Percentiles rank a stretch among this genome's conserved stretches.
These are phyloP conservation scores for Microplitis demolitor DNA, from an alignment of 1,140 invertebrate species.

Conservation along the genomic window DNA sequence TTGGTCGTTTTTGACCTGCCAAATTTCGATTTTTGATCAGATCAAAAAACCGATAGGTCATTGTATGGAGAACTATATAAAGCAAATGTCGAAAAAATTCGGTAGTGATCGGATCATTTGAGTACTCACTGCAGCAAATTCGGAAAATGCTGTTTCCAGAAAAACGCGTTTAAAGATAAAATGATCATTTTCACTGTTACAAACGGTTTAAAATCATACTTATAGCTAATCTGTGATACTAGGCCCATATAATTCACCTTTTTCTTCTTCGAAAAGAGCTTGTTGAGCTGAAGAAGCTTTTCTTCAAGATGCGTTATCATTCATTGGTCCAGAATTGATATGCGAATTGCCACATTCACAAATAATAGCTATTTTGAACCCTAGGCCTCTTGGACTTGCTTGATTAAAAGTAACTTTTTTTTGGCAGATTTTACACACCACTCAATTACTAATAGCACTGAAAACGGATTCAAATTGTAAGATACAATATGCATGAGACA, in stretches of 20 bases:
- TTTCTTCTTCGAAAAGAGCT: neutral
- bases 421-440: neutral
- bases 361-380: neutral
- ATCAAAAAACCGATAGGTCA: too few relatives aligned
- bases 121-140: too few relatives aligned
- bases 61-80: too few relatives aligned
- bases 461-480: too few relatives aligned
- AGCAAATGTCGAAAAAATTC: too few relatives aligned
- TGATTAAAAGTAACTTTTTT: neutral
- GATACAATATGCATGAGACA: too few relatives aligned
- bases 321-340: neutral
- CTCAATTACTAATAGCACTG: neutral
- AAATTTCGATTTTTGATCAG: neutral
- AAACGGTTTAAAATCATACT: neutral
- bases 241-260: neutral
- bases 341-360: neutral
- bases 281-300: neutral
- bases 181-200: neutral
- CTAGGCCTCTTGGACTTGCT: neutral
- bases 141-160: too few relatives aligned
- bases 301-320: neutral
- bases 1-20: neutral
- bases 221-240: neutral
- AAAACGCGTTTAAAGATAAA: slow-evolving; percentile 8
- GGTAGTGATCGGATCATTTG: too few relatives aligned